These are phyloP conservation scores for Malurus alboscapulatus DNA, from an alignment of 2,113 vertebrate species.

Conservation along the genomic window DNA sequence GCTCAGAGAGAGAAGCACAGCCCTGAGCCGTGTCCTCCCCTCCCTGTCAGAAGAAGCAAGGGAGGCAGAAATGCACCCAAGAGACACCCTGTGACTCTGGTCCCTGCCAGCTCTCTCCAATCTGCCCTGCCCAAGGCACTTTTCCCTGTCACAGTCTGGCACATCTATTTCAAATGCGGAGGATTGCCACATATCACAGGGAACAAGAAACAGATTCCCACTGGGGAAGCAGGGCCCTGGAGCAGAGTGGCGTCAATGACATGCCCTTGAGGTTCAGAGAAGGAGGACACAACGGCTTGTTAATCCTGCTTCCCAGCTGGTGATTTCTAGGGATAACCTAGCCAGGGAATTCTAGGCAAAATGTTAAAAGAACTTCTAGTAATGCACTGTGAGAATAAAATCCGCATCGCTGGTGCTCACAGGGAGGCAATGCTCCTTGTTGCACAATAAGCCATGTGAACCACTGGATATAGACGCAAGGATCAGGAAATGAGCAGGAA, in stretches of 20 bases:
- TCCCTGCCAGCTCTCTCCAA: background rate
- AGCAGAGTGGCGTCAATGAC: background rate
- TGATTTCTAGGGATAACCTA: conserved; percentile 53
- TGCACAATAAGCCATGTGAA: background rate
- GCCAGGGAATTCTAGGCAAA: background rate
- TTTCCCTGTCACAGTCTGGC: background rate
- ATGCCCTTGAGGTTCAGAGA: conserved; percentile 20
- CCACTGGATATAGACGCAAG: background rate
- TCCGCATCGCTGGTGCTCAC: background rate
- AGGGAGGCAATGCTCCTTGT: background rate
- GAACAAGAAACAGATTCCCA: conserved; percentile 29
- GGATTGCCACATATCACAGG: background rate
- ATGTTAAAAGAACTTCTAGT: conserved; percentile 7
- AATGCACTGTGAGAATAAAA: conserved; percentile 33
- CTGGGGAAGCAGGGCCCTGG: background rate
- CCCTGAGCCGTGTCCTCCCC: background rate
- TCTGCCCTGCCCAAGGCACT: background rate
- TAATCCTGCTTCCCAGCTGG: conserved; percentile 47
- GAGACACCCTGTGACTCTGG: background rate
- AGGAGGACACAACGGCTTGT: conserved; percentile 5
- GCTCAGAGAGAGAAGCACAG: background rate
- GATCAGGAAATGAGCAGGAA: background rate
- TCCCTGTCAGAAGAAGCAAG: background rate
- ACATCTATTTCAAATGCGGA: conserved; percentile 1
- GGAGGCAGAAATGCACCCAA: background rate